These are phyloP conservation scores for Pempheris klunzingeri DNA, from an alignment of 2,797 vertebrate genomes.

Conservation along the genomic window DNA sequence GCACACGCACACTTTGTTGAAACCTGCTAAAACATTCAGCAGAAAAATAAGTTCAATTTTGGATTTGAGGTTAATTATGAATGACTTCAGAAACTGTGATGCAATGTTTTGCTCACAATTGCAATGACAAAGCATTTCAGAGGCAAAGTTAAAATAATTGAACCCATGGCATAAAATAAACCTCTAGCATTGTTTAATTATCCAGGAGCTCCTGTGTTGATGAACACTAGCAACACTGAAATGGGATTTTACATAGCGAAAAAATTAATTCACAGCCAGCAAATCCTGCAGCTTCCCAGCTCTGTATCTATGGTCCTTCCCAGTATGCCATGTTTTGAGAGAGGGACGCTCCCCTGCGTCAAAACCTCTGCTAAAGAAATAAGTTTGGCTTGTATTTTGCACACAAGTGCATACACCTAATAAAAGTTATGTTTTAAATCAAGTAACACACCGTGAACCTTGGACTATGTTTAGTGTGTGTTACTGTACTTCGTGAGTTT, in stretches of 20 bases:
- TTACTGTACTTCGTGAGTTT: background rate
- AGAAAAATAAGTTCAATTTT: too few relatives aligned
- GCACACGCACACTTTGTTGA: background rate
- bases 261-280: background rate
- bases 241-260: background rate
- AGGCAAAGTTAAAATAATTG: background rate
- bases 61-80: background rate
- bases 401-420: background rate
- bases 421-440: too few relatives aligned
- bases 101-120: background rate
- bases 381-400: background rate
- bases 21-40: background rate
- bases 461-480: too few relatives aligned
- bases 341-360: background rate
- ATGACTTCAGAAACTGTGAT: background rate
- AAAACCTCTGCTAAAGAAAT: background rate
- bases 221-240: background rate
- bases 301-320: background rate
- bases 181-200: background rate
- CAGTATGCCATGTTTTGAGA: background rate
- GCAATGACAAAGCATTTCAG: background rate
- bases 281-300: background rate
- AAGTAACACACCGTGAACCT: background rate
- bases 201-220: background rate
- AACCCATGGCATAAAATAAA: background rate